phyloP scores from a whole-genome alignment of 2,797 vertebrate genomes.

The Meriones psammophilus region DNA sequence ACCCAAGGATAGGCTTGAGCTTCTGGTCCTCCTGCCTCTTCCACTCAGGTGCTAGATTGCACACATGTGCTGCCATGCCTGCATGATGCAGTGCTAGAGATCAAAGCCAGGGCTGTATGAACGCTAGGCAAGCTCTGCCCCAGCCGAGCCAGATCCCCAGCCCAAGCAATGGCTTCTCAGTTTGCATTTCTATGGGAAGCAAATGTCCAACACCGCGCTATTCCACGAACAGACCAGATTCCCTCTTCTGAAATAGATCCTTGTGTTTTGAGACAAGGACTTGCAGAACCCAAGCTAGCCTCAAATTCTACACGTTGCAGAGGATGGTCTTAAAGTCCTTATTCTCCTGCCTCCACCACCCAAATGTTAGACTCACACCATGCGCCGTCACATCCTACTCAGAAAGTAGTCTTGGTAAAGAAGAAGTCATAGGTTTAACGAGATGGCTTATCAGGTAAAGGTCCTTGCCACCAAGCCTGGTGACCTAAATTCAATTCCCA shows the following conservation, averaged over 20 bases:
- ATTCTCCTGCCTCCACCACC: background rate
- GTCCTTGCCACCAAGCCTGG: background rate
- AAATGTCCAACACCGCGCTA: background rate
- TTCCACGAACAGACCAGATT: background rate
- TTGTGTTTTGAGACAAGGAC: background rate
- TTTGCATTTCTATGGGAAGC: slow-evolving; percentile 1
- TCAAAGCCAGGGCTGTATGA: background rate
- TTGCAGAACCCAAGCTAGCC: background rate
- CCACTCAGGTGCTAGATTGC: background rate
- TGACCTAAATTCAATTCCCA: background rate
- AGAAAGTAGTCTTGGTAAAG: slow-evolving; percentile 41
- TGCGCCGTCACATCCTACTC: background rate
- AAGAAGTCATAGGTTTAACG: background rate
- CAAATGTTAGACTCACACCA: background rate
- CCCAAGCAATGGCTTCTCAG: background rate
- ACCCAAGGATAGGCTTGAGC: background rate
- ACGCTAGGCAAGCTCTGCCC: background rate
- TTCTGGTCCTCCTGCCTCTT: background rate
- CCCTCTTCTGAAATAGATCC: slow-evolving; percentile 23
- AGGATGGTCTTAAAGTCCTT: background rate
- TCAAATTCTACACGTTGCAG: background rate
- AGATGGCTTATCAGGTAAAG: background rate
- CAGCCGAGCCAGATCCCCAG: background rate
- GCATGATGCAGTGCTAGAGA: background rate
- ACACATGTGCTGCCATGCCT: too few relatives aligned